Evolutionary conservation across 2,888 invertebrate genomes (phyloP).

Genomic region (Melitaea athalia): DNA sequence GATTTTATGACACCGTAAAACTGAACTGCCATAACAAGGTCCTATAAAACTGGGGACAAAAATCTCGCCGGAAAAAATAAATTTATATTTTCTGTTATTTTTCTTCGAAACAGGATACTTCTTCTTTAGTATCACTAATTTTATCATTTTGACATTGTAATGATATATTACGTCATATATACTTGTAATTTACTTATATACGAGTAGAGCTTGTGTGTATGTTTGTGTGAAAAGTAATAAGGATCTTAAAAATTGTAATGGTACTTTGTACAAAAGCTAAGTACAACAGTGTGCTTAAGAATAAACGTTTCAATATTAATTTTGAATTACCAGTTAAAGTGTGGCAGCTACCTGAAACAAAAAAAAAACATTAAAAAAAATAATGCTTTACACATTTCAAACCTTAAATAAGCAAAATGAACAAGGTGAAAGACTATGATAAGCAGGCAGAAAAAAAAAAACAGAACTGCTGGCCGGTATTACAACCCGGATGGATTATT

Average conservation of each 20-base stretch:
- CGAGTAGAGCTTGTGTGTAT: no score
- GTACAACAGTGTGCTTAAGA: no score
- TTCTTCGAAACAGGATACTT: slow-evolving; percentile 1
- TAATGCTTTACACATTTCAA: neutral
- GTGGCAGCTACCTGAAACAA: slow-evolving; percentile 12
- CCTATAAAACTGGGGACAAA: slow-evolving; percentile 34
- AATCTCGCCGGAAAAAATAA: slow-evolving; percentile 32
- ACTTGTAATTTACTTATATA: no score
- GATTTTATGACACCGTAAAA: slow-evolving; percentile 37
- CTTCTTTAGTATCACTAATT: neutral
- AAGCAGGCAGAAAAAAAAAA: neutral
- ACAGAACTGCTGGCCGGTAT: neutral
- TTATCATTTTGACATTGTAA: no score
- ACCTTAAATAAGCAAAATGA: neutral
- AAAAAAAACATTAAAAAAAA: neutral
- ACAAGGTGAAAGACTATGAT: neutral
- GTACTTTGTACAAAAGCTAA: no score
- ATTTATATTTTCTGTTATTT: slow-evolving; percentile 26
- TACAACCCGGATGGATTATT: neutral
- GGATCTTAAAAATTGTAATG: no score
- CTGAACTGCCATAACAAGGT: slow-evolving; percentile 36
- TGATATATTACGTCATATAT: no score
- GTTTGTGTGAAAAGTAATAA: no score
- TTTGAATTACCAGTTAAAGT: neutral
- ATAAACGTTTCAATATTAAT: neutral